Percentiles rank a stretch among this genome's conserved stretches.
These are phyloP conservation scores for Alitta virens DNA, from an alignment of 2,888 invertebrate species.

Conservation along the genomic window DNA sequence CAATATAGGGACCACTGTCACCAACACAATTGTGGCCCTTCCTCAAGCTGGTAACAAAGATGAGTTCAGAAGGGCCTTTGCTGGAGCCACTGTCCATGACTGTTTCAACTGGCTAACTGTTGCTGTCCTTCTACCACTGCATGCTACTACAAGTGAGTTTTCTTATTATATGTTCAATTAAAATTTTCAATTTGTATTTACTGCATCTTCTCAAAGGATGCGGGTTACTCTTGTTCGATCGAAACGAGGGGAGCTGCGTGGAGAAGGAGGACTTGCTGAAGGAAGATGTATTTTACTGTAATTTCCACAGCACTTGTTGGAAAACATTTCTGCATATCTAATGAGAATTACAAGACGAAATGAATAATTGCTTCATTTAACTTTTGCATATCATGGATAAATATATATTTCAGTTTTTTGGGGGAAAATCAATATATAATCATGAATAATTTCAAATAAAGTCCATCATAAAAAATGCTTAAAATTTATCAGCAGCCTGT, in stretches of 20 bases:
- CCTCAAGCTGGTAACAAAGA: conserved; percentile 51
- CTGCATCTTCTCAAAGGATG: not conserved
- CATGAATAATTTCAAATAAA: too few species aligned
- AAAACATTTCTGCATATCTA: too few species aligned
- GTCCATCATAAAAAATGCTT: too few species aligned
- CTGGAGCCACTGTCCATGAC: conserved; percentile 63
- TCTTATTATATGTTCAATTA: not conserved
- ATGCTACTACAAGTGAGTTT: conserved; percentile 53
- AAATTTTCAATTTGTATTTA: not conserved
- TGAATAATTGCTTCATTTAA: too few species aligned
- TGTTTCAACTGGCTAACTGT: conserved; percentile 63
- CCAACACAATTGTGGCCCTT: conserved; percentile 62
- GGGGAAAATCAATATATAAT: too few species aligned
- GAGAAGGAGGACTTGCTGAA: too few species aligned
- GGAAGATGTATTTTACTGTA: too few species aligned
- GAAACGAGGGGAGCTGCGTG: not conserved
- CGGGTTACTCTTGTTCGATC: not conserved
- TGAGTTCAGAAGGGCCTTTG: conserved; percentile 60
- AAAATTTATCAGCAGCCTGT: too few species aligned
- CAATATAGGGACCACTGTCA: conserved; percentile 63
- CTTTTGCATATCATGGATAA: too few species aligned
- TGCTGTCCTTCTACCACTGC: conserved; percentile 60
- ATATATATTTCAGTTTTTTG: too few species aligned
- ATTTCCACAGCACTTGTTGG: too few species aligned
- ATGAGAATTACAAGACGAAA: too few species aligned